These are phyloP conservation scores for Acanthaster planci DNA, from an alignment of 35 echinoderm and acorn worm species.

Conservation along the genomic window DNA sequence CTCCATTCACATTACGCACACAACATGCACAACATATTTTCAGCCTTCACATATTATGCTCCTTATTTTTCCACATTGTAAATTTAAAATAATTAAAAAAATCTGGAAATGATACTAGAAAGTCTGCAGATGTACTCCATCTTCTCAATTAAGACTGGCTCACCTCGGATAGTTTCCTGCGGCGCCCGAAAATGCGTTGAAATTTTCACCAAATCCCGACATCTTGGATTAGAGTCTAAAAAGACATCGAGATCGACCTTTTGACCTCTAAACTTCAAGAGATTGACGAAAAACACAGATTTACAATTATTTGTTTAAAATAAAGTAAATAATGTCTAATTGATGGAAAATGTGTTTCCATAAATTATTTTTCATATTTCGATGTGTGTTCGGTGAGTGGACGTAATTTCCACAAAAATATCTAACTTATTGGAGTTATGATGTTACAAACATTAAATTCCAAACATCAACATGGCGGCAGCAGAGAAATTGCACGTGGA, in stretches of 20 bases:
- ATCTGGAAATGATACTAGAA: neutral
- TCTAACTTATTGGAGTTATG: neutral
- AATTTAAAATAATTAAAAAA: neutral
- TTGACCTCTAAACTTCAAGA: neutral
- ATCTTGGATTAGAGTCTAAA: conserved; percentile 15
- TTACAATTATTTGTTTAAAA: too few relatives aligned
- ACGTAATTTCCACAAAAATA: too few relatives aligned
- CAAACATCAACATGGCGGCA: conserved; percentile 27
- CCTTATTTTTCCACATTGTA: neutral
- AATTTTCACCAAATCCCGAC: conserved; percentile 10
- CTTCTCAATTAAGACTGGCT: neutral
- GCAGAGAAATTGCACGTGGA: conserved; percentile 22
- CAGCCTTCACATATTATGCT: too few relatives aligned
- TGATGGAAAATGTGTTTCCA: too few relatives aligned
- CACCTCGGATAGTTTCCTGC: conserved; percentile 1
- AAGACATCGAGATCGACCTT: neutral
- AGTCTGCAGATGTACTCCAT: neutral
- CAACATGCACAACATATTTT: too few relatives aligned
- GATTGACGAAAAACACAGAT: too few relatives aligned
- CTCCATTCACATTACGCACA: too few relatives aligned
- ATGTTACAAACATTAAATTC: conserved; percentile 24
- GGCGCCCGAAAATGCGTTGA: neutral
- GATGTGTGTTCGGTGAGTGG: too few relatives aligned
- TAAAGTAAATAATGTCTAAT: too few relatives aligned
- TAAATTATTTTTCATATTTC: too few relatives aligned